These are phyloP conservation scores for Linnaemya tessellans DNA, from an alignment of 2,888 invertebrate species.

Conservation along the genomic window DNA sequence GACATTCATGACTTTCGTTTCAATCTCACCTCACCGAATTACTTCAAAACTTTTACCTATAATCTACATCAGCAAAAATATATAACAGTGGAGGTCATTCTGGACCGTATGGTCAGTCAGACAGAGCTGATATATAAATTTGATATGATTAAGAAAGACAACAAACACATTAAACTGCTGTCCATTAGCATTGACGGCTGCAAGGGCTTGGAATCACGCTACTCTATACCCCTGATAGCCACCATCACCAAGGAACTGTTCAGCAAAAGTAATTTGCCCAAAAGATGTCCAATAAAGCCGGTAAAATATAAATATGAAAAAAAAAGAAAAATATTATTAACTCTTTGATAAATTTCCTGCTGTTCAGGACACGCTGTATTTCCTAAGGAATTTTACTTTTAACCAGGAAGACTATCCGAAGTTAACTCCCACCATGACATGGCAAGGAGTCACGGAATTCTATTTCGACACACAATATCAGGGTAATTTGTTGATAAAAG, in stretches of 20 bases:
- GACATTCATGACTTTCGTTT: neutral
- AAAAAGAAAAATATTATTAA: too few relatives aligned
- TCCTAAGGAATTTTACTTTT: slow-evolving; percentile 72
- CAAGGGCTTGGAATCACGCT: neutral
- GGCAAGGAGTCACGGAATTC: slow-evolving; percentile 1
- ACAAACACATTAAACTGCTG: slow-evolving; percentile 68
- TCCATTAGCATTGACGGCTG: slow-evolving; percentile 5
- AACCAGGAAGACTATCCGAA: slow-evolving; percentile 67
- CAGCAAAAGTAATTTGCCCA: slow-evolving; percentile 72
- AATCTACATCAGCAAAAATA: neutral
- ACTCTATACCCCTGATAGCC: neutral
- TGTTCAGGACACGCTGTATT: slow-evolving; percentile 48
- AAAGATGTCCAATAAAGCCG: slow-evolving; percentile 64
- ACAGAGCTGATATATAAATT: slow-evolving; percentile 54
- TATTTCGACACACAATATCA: slow-evolving; percentile 27
- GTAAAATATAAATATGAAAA: too few relatives aligned
- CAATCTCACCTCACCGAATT: neutral
- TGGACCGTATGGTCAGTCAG: slow-evolving; percentile 14
- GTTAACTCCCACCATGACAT: slow-evolving; percentile 38
- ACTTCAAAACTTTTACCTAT: slow-evolving; percentile 23
- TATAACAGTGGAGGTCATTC: neutral
- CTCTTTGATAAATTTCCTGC: neutral
- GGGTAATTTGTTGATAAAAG: neutral
- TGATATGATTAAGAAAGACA: slow-evolving; percentile 72
- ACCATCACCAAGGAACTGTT: slow-evolving; percentile 7